phyloP scores from a whole-genome alignment of 1,140 invertebrate species.

The Meloidogyne exigua region DNA sequence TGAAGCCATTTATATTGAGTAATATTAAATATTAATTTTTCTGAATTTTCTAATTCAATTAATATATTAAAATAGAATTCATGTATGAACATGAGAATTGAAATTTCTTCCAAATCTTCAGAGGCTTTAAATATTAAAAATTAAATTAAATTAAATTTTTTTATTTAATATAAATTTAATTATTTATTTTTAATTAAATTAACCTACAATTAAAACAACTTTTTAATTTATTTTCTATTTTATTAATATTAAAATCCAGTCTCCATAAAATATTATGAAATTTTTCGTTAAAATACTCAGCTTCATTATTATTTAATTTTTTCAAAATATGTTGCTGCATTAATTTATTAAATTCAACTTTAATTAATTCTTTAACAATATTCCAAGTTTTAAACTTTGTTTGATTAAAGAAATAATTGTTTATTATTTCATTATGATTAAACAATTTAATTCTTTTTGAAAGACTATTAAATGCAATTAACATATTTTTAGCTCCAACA shows the following conservation, averaged over 20 bases:
- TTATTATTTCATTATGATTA: too few relatives aligned
- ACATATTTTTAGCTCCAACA: background rate
- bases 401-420: background rate
- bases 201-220: background rate
- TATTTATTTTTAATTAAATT: background rate
- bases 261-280: background rate
- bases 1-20: background rate
- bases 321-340: background rate
- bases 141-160: too few relatives aligned
- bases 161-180: too few relatives aligned
- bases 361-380: background rate
- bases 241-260: background rate
- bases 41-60: background rate
- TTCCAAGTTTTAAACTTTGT: background rate
- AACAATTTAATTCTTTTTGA: background rate
- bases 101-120: background rate
- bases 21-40: background rate
- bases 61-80: background rate
- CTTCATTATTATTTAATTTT: background rate
- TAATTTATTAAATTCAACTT: background rate
- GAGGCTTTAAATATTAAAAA: too few relatives aligned
- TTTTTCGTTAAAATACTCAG: background rate
- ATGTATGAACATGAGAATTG: background rate
- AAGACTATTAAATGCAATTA: background rate
- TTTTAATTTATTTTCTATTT: background rate